These are phyloP conservation scores for Argyrosomus regius DNA, from an alignment of 2,797 vertebrate genomes.

Conservation along the genomic window DNA sequence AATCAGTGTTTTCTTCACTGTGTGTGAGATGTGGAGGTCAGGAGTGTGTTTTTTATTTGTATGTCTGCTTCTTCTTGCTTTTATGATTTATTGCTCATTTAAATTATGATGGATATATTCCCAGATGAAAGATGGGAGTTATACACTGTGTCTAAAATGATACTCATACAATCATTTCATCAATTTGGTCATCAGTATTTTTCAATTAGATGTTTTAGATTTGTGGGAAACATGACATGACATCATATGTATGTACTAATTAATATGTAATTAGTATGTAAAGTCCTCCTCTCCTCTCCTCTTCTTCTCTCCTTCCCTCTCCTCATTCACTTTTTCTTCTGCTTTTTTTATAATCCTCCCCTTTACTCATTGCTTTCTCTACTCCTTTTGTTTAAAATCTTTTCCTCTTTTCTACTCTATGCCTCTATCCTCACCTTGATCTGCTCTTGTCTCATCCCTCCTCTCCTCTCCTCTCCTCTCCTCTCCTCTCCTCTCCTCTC, in stretches of 20 bases:
- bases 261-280: not conserved
- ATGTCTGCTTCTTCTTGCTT: not conserved
- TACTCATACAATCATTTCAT: not conserved
- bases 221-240: not conserved
- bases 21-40: not conserved
- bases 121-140: not conserved
- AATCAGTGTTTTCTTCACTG: not conserved
- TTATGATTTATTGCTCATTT: not conserved
- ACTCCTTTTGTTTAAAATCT: too few species aligned
- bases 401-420: too few species aligned
- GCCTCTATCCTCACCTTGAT: too few species aligned
- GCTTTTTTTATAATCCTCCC: not conserved
- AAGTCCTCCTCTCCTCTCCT: not conserved
- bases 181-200: not conserved
- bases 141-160: not conserved
- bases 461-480: too few species aligned
- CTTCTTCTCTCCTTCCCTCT: not conserved
- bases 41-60: not conserved
- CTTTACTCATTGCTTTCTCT: too few species aligned
- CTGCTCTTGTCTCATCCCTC: too few species aligned
- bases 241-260: too few species aligned
- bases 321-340: not conserved
- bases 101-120: not conserved
- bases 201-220: not conserved
- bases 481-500: too few species aligned